These are phyloP conservation scores for Aethes cnicana DNA, from an alignment of 2,888 invertebrate genomes.

Conservation along the genomic window DNA sequence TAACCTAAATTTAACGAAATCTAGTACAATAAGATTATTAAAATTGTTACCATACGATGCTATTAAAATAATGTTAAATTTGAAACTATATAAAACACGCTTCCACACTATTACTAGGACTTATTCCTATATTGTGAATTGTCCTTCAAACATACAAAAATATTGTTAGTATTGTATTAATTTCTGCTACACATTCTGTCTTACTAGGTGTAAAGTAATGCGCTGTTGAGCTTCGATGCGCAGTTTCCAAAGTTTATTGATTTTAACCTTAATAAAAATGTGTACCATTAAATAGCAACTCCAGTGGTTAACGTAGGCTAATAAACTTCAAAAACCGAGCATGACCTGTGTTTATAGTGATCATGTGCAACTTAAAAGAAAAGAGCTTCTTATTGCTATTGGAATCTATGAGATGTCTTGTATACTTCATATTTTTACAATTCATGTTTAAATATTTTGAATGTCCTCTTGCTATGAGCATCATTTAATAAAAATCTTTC, in stretches of 20 bases:
- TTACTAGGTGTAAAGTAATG: constrained; percentile 29
- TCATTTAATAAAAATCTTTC: constrained; percentile 43
- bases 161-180: constrained; percentile 56
- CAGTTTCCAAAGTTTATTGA: constrained; percentile 13
- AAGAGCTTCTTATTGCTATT: constrained; percentile 1
- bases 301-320: too few relatives aligned
- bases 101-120: constrained; percentile 41
- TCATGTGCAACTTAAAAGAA: constrained; percentile 10
- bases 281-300: background rate
- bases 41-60: constrained; percentile 23
- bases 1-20: constrained; percentile 40
- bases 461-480: constrained; percentile 41
- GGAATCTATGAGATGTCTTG: constrained; percentile 4
- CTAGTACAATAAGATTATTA: constrained; percentile 38
- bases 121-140: constrained; percentile 47
- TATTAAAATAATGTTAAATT: constrained; percentile 28
- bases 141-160: constrained; percentile 75
- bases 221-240: constrained; percentile 29
- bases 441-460: background rate
- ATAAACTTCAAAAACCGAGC: constrained; percentile 6
- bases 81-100: constrained; percentile 37
- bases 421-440: background rate
- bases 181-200: constrained; percentile 39
- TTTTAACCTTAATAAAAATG: background rate
- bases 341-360: background rate